Conservation (phyloP, 2,888 invertebrate genomes). For the Drosophila pseudotakahashii region DNA sequence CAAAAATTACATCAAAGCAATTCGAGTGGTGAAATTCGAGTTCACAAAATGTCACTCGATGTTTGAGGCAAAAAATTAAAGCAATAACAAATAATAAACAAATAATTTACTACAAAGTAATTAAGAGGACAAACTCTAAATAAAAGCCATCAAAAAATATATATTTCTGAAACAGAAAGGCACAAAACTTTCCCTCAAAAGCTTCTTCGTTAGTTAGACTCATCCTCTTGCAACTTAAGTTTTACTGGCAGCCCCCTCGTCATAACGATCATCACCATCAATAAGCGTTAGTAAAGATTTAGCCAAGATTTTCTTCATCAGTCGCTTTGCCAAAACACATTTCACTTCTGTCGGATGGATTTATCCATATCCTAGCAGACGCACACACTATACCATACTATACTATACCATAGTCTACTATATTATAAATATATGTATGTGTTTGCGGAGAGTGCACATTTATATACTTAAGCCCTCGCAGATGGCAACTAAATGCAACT, state of each 20-base stretch:
- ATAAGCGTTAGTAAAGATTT: constrained; percentile 22
- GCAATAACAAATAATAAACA: neutral
- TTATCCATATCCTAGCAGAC: constrained; percentile 17
- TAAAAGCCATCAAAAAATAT: no score
- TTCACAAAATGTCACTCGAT: neutral
- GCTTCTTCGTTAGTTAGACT: neutral
- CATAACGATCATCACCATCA: constrained; percentile 26
- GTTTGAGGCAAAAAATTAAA: neutral
- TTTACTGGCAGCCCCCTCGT: no score
- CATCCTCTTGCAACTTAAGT: neutral
- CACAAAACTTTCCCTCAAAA: neutral
- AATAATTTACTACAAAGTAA: neutral
- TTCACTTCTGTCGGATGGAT: constrained; percentile 12
- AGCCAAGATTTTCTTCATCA: constrained; percentile 19
- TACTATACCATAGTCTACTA: neutral
- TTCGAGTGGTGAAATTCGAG: neutral
- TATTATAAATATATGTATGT: constrained; percentile 2
- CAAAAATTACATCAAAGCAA: constrained; percentile 3
- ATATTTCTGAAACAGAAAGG: no score
- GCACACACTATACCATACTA: neutral
- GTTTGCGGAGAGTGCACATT: constrained; percentile 20
- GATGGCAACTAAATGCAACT: constrained; percentile 51
- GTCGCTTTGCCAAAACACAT: constrained; percentile 17
- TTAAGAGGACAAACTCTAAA: no score
- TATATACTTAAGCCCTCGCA: constrained; percentile 44